These are phyloP conservation scores for Poeciliopsis presidionis DNA, from an alignment of 2,797 vertebrate genomes.

Conservation along the genomic window DNA sequence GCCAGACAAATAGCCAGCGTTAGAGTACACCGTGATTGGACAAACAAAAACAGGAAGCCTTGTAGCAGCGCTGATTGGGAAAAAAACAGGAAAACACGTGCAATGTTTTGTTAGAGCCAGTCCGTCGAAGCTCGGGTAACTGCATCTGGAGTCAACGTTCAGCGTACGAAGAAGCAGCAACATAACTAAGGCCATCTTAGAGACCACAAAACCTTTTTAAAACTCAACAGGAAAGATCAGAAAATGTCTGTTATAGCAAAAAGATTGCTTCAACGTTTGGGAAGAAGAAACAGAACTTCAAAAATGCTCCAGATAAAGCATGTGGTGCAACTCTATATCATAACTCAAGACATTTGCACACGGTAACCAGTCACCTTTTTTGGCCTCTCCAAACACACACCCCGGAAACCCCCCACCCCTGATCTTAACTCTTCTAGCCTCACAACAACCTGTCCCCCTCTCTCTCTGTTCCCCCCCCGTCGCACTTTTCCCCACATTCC, in stretches of 20 bases:
- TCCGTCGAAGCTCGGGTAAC: constrained; percentile 40
- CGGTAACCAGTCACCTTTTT: constrained; percentile 26
- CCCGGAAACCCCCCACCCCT: background rate
- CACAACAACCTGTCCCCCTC: constrained; percentile 35
- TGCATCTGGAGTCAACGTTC: constrained; percentile 14
- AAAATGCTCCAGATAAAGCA: background rate
- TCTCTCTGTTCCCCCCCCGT: background rate
- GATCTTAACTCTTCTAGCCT: constrained; percentile 12
- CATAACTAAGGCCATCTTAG: background rate
- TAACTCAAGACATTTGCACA: constrained; percentile 4
- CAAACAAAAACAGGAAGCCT: constrained; percentile 79
- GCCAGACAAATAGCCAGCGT: constrained; percentile 49
- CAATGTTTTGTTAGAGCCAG: constrained; percentile 45
- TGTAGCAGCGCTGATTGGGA: constrained; percentile 44
- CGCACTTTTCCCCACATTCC: constrained; percentile 50
- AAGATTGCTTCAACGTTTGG: background rate
- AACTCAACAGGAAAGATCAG: background rate
- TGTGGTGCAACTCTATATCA: background rate
- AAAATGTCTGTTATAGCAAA: background rate
- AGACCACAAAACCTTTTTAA: background rate
- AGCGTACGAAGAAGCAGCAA: background rate
- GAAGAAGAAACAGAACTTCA: background rate
- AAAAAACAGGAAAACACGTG: constrained; percentile 74
- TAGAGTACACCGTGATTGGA: constrained; percentile 54
- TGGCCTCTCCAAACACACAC: constrained; percentile 14